phyloP scores from a whole-genome alignment of 2,113 vertebrate genomes.

The Percina caprodes region DNA sequence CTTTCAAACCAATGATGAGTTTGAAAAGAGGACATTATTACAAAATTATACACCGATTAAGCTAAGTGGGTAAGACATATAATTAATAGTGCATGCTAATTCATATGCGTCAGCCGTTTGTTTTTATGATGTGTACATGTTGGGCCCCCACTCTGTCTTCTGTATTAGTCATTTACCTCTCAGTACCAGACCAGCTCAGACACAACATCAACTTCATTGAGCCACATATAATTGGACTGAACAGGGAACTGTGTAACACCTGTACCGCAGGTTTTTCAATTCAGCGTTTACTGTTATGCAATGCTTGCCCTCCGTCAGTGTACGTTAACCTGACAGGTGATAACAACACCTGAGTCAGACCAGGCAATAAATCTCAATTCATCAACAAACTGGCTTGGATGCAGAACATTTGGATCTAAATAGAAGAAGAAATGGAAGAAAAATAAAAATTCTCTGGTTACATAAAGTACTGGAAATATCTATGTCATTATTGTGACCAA shows the following conservation, averaged over 20 bases:
- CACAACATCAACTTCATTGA: neutral
- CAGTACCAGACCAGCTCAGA: neutral
- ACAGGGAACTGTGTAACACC: neutral
- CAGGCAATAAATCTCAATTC: neutral
- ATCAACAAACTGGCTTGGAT: neutral
- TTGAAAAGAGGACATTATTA: neutral
- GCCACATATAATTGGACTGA: neutral
- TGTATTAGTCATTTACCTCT: neutral
- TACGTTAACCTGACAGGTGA: neutral
- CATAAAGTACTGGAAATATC: neutral
- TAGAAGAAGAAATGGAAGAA: neutral
- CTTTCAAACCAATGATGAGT: neutral
- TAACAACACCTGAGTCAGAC: constrained; percentile 21
- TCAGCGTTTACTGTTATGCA: neutral
- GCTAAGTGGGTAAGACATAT: neutral
- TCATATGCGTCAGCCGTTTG: neutral
- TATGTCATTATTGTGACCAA: constrained; percentile 8
- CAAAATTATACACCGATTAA: neutral
- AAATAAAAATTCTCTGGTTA: neutral
- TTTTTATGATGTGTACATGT: neutral
- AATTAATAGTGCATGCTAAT: neutral
- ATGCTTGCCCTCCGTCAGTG: neutral
- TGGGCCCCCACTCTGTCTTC: neutral
- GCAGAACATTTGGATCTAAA: too few relatives aligned
- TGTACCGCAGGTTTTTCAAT: constrained; percentile 56